Base-by-base conservation (phyloP, 2,797 vertebrate genomes). In the Cirrhinus molitorella region DNA sequence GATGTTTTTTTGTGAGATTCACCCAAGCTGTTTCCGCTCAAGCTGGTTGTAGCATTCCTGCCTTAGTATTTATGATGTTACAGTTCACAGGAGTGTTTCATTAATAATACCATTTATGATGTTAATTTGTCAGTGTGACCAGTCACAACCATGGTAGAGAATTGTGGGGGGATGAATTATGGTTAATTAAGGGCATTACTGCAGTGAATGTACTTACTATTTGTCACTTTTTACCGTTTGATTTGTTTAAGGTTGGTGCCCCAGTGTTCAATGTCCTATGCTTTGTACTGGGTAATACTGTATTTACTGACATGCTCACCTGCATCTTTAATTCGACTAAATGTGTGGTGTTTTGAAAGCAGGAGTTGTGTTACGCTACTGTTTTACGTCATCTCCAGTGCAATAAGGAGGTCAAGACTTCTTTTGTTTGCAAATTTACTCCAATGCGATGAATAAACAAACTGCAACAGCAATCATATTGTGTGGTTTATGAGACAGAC, bases 381-480 rank as follows among this genome's bases (percentile, higher is more conserved):
- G 49, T 88, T 78, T 83, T 81, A 88, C 87, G 79, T 80, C 79
- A 12, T 84, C 87, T 85, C 88, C 71, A 43, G 91, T 91, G 92
- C 92, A 93, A 93, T 92, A 91, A 37, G 63, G 89, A 91, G 80
- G 86, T 90, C 80, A 85, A 89, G 88, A 89, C 88, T 90, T 87
- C 85, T 85, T 89, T 88, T 86, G 91, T 91, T 91, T 91, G 89
- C 88, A 85, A 88, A 89, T 87, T 84, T 88, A 89, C 75, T 70
- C 73, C 90, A 88, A 85, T 89, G 87, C 86, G 89, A 87, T 88
- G 76, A 95, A 94, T 94, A 93, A 95, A 95, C 88, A 81, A 79
- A 79, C 12, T 43, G 59, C 74, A 84, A 81, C 71, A 37, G 61
- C 59, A 49, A 43, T 49, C 68, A 11, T 11, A 7, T 49, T 9